These are phyloP conservation scores for Pterophyllum scalare DNA, from an alignment of 2,113 vertebrate species.

Conservation along the genomic window DNA sequence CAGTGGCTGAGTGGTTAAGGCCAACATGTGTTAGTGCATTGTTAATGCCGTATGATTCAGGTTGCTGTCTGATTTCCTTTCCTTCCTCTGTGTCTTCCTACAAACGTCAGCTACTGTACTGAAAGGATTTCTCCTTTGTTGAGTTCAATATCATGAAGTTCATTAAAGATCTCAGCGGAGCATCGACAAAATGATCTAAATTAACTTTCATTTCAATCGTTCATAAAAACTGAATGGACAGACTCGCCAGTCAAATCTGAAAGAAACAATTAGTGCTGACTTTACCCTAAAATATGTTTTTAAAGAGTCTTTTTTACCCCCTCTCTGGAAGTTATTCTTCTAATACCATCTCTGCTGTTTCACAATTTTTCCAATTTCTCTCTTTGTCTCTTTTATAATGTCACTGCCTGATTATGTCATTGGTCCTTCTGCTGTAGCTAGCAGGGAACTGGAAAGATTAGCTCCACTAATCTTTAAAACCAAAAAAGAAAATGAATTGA, in stretches of 20 bases:
- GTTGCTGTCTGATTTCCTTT: not conserved
- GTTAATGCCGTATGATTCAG: conserved; percentile 23
- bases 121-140: conserved; percentile 9
- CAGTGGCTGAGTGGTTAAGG: conserved; percentile 43
- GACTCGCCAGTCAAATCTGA: not conserved
- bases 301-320: not conserved
- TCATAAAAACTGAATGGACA: not conserved
- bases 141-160: conserved; percentile 47
- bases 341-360: not conserved
- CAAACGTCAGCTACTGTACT: not conserved
- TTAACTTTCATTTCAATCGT: not conserved
- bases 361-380: not conserved
- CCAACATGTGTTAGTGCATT: not conserved
- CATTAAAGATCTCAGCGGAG: conserved; percentile 45
- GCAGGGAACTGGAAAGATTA: not conserved
- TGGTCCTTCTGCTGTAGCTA: not conserved
- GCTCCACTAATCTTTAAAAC: not conserved
- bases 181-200: not conserved
- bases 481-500: not conserved
- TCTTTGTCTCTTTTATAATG: not conserved
- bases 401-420: not conserved
- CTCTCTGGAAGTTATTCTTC: not conserved
- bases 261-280: not conserved
- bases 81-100: conserved; percentile 10
- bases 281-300: not conserved